Evolutionary conservation across 2,888 invertebrate genomes (phyloP), one percentile per base, ranked within the genome.

Genomic region (Caradrina kadenii): DNA sequence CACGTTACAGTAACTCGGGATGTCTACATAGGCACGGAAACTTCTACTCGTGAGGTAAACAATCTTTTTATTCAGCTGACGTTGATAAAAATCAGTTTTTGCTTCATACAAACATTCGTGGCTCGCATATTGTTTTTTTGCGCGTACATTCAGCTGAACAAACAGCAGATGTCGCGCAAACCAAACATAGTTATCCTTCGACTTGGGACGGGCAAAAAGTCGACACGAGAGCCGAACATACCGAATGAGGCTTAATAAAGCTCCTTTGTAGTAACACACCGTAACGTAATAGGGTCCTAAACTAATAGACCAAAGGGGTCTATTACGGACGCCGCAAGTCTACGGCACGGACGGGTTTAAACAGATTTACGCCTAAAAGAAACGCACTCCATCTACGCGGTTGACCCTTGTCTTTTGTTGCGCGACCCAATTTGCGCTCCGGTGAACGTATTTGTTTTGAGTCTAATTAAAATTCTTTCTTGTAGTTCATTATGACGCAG

Each of bases 201-300:
- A 84, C 86, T 85, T 84, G 86, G 85, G 83, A 84, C 75, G 82
- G 68, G 68, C 89, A 90, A 91, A 91, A 92, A 88, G 87, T 87
- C 86, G 82, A 73, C 86, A 77, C 84, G 80, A 83, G 83, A 84
- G 83, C 82, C 82, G 83, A 84, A 84, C 83, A 80, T 79, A 83
- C 84, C 84, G 86, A 86, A 88, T 88, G 88, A 87, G 89, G 88
- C 88, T 88, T 91, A 91, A 91, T 92, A 92, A 91, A 92, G 90
- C 88, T 88, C 87, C 91, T 92, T 92, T 92, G 91, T 89, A 91
- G 89, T 88, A 90, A 89, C 90, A 91, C 87, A 86, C 89, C 87
- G 89, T 88, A 85, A 87, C 88, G 89, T 92, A 93, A 93, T 93
- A 91, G 93, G 93, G 91, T 91, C 94, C 94, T 94, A 94, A 94